Base-by-base conservation (phyloP, 2,888 invertebrate species). In the Archaeoteleia sp. region DNA sequence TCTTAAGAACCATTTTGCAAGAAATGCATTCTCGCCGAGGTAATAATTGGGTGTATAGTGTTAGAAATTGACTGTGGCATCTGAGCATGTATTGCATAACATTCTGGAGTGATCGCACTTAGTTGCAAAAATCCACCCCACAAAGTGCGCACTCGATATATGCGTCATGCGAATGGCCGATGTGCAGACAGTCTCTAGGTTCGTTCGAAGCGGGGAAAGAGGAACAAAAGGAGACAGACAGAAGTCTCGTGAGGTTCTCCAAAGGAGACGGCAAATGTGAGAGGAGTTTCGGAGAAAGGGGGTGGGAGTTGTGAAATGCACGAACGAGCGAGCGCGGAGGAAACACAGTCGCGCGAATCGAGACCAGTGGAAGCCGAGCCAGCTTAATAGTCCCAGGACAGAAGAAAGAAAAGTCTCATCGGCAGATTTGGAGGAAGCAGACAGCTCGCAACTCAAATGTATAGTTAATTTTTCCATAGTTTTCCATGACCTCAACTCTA, bases 281-380 rank as follows among this genome's bases (percentile, higher is more conserved):
- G 74, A 74, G 75, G 74, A 74, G 75, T 78, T 78, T 81, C 67
- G 78, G 76, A 70, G 77, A 79, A 78, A 78, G 78, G 73, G 60
- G 76, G 77, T 75, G 74, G 72, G 71, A 74, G 72, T 77, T 71
- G 79, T 79, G 79, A 81, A 82, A 78, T 81, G 80, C 78, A 75
- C 63, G 73, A 75, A 68, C 74, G 74, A 74, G 70, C 71, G 62
- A 65, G 60, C 58, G 75, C 75, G 75, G 73, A 76, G 78, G 77
- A 77, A 78, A 80, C 78, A 77, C 76, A 69, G 76, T 76, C 75
- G 75, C 74, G 77, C 76, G 75, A 77, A 81, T 77, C 80, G 78
- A 78, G 81, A 81, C 78, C 79, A 79, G 79, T 79, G 78, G 74
- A 75, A 74, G 71, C 67, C 69, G 71, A 77, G 79, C 75, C 63